phyloP scores from a whole-genome alignment of 2,797 vertebrate genomes.

The Mus caroli region DNA sequence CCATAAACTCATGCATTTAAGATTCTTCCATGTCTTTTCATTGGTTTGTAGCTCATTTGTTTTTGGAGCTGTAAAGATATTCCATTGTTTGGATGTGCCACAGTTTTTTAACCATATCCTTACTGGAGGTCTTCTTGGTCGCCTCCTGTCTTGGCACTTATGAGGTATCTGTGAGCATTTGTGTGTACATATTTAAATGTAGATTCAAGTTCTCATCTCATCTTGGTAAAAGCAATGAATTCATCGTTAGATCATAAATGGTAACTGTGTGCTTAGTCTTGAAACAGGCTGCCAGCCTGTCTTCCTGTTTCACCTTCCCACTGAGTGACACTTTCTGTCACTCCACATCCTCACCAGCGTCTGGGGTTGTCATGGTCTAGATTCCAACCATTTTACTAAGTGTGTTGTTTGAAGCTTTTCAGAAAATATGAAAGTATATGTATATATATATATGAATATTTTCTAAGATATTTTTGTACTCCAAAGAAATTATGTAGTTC shows the following conservation, averaged over 20 bases:
- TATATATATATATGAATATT: conserved; percentile 23
- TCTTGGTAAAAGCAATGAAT: neutral
- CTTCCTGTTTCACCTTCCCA: neutral
- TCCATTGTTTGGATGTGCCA: neutral
- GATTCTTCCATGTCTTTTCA: neutral
- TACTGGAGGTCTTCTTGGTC: neutral
- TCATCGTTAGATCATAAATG: neutral
- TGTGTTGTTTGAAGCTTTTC: conserved; percentile 39
- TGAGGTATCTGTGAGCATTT: neutral
- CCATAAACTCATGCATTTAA: neutral
- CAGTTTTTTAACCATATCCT: neutral
- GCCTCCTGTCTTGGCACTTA: neutral
- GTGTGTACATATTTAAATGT: neutral
- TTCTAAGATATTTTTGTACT: conserved; percentile 56
- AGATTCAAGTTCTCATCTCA: neutral
- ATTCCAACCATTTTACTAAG: neutral
- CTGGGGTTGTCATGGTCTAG: neutral
- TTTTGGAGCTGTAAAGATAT: neutral
- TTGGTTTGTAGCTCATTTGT: neutral
- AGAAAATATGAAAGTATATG: neutral
- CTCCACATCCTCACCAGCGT: neutral
- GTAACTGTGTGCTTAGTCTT: neutral
- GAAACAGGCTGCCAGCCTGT: neutral
- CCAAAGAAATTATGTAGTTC: conserved; percentile 4
- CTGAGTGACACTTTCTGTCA: neutral